Evolutionary conservation across 2,113 vertebrate genomes (phyloP).

Genomic region (Aegotheles bennettii): DNA sequence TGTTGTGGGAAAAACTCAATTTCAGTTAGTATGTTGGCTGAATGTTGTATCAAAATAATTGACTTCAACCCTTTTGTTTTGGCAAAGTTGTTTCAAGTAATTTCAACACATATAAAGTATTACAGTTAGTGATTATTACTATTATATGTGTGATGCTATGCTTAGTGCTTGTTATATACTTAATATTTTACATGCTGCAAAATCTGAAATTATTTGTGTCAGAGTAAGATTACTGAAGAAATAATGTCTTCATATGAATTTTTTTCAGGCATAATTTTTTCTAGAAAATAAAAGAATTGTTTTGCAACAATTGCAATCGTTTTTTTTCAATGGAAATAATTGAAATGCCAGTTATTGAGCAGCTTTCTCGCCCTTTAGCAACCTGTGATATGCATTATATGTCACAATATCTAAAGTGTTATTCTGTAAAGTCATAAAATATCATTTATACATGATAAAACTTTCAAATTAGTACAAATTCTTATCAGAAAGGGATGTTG

Average conservation of each 20-base stretch:
- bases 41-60: not conserved
- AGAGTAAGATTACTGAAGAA: not conserved
- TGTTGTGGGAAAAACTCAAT: not conserved
- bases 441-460: not conserved
- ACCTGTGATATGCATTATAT: not conserved
- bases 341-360: not conserved
- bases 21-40: not conserved
- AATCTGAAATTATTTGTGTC: not conserved
- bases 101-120: not conserved
- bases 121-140: not conserved
- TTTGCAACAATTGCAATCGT: not conserved
- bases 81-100: not conserved
- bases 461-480: not conserved
- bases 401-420: not conserved
- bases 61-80: not conserved
- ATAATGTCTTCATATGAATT: not conserved
- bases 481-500: not conserved
- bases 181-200: not conserved
- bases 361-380: not conserved
- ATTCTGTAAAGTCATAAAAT: not conserved
- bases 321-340: not conserved
- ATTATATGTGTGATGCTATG: not conserved
- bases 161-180: not conserved
- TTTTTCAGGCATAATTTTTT: not conserved
- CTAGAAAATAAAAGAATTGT: not conserved